Conservation (phyloP, 2,797 vertebrate genomes). For the Mormyrus proboscirostris region DNA sequence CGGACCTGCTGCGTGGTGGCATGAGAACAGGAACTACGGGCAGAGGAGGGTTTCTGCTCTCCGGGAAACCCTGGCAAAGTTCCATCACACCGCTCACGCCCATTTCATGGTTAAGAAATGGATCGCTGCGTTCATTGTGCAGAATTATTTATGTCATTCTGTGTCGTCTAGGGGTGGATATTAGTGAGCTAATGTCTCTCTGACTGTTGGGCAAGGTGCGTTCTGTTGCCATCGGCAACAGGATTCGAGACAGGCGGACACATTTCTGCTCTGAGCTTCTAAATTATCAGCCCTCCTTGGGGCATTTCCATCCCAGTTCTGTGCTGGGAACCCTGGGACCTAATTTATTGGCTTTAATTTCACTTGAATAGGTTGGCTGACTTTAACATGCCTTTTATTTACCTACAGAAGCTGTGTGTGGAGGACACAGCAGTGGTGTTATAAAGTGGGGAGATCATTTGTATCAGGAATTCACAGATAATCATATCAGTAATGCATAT, state of each 20-base stretch:
- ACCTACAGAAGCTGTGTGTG: background rate
- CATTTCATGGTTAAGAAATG: background rate
- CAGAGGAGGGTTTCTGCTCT: background rate
- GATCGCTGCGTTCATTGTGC: background rate
- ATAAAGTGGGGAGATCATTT: background rate
- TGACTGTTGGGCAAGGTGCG: background rate
- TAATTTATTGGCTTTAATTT: background rate
- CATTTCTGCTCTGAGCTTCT: background rate
- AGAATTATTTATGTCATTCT: background rate
- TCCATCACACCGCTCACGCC: background rate
- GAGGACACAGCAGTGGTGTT: background rate
- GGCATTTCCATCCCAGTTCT: background rate
- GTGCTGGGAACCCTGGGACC: background rate
- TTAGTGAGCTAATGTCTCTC: background rate
- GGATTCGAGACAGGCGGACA: background rate
- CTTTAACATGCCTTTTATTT: background rate
- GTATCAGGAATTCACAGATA: background rate
- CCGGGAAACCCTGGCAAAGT: background rate
- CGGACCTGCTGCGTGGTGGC: background rate
- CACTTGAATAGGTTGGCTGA: background rate
- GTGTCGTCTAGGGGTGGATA: background rate
- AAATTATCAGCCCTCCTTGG: background rate
- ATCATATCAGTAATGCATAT: background rate
- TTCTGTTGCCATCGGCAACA: constrained; percentile 15
- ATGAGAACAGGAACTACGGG: background rate